Evolutionary conservation across 1,140 invertebrate genomes (phyloP).

Genomic region (Agraylea sexmaculata): DNA sequence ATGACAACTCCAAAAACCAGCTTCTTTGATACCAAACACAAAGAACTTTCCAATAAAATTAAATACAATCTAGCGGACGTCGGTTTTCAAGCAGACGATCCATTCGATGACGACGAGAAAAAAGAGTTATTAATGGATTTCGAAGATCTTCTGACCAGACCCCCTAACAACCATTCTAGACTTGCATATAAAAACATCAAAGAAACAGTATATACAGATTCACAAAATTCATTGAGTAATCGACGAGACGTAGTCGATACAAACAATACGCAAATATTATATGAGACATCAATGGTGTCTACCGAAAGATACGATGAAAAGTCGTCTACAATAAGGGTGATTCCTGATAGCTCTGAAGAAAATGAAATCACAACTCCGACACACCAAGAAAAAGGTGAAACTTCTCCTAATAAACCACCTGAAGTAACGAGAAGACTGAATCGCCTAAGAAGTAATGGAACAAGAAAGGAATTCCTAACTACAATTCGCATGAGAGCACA

Average conservation of each 20-base stretch:
- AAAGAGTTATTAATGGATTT: conserved; percentile 13
- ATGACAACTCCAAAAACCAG: conserved; percentile 13
- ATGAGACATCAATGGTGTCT: conserved; percentile 15
- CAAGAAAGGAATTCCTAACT: conserved; percentile 16
- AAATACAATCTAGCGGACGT: conserved; percentile 18
- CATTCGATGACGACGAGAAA: not conserved
- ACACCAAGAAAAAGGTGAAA: conserved; percentile 8
- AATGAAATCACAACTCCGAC: conserved; percentile 10
- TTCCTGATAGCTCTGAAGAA: conserved; percentile 7
- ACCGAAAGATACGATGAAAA: conserved; percentile 16
- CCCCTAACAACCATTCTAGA: conserved; percentile 15
- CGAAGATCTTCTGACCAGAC: conserved; percentile 14
- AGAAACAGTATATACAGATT: conserved; percentile 13
- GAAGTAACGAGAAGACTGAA: conserved; percentile 12
- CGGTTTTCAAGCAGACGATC: not conserved
- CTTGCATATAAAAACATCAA: conserved; percentile 19
- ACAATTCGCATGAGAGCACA: conserved; percentile 19
- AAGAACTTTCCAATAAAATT: conserved; percentile 20
- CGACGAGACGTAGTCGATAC: conserved; percentile 10
- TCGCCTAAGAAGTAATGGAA: conserved; percentile 12
- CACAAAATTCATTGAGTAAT: conserved; percentile 10
- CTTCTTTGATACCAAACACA: conserved; percentile 16
- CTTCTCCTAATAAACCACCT: conserved; percentile 8
- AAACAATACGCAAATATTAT: conserved; percentile 18
- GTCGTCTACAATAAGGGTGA: conserved; percentile 9